Base-by-base conservation (phyloP, 2,888 invertebrate genomes). In the Criorhina ranunculi region DNA sequence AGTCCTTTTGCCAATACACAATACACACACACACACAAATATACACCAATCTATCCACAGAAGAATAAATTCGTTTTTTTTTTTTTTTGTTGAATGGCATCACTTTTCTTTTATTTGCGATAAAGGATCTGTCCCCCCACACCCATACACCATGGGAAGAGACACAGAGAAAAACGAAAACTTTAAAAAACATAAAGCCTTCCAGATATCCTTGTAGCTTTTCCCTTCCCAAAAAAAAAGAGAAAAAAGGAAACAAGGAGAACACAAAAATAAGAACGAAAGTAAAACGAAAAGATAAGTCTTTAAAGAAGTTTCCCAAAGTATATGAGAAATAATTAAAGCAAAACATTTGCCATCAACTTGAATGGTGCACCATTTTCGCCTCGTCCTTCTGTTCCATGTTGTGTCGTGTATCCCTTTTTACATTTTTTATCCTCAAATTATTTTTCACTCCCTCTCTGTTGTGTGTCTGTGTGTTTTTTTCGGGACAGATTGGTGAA, bases 341-440 rank as follows among this genome's bases (percentile, higher is more conserved):
- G 85, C 85, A 85, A 85, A 80, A 85, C 80, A 85, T 85, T 85
- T 80, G 67, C 80, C 69, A 80, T 80, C 80, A 70, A 57, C 83
- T 83, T 83, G 73, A 85, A 75, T 79, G 73, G 55, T 79, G 73
- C 66, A 67, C 80, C 67, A 62, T 75, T 37, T 51, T 46, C 44
- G 17, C 8, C 15, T 19, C 1, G 15, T n/a, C 35, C 12, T 15
- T 11, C 19, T 2, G 3, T 6, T 59, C 55, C 17, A 11, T 29
- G 17, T 37, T 33, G 40, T 31, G 40, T 31, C 49, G 53, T 66
- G 59, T 76, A 75, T 75, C 69, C 80, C 55, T 80, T 80, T 75
- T 72, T 55, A 69, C 80, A 49, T 69, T 82, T 82, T 24, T 85
- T 80, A 85, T 85, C 62, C 75, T 69, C 15, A 79, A 83, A 79